Evolutionary conservation across 2,888 invertebrate genomes (phyloP).

Genomic region (Ommatoiulus sabulosus): DNA sequence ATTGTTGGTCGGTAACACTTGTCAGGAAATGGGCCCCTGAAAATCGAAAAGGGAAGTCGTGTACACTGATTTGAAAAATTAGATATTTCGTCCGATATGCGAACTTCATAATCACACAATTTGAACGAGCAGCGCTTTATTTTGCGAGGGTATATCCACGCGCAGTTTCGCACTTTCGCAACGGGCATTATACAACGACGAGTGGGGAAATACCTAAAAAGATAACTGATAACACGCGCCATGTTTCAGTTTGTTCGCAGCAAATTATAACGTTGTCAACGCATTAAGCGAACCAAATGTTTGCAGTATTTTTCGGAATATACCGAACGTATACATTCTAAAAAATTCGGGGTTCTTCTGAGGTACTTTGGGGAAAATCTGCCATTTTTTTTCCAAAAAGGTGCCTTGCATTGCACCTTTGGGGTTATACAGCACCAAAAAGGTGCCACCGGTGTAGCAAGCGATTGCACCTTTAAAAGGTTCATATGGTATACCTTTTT

Average conservation of each 20-base stretch:
- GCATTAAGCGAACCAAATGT: too few species aligned
- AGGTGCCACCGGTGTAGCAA: too few species aligned
- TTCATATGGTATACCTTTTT: too few species aligned
- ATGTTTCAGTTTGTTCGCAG: not conserved
- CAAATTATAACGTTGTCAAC: not conserved
- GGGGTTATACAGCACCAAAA: too few species aligned
- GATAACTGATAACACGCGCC: not conserved
- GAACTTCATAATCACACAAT: not conserved
- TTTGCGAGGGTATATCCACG: not conserved
- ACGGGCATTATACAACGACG: not conserved
- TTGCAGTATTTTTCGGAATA: too few species aligned
- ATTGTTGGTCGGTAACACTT: conserved; percentile 58
- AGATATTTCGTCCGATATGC: not conserved
- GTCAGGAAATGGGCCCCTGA: conserved; percentile 59
- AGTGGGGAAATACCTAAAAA: not conserved
- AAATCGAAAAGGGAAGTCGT: conserved; percentile 57
- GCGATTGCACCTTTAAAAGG: too few species aligned
- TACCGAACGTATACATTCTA: too few species aligned
- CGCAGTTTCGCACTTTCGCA: not conserved
- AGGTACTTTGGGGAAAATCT: too few species aligned
- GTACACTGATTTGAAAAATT: conserved; percentile 47
- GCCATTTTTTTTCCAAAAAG: too few species aligned
- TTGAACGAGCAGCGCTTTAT: not conserved
- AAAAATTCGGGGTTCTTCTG: too few species aligned
- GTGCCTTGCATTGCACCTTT: too few species aligned